Evolutionary conservation across 2,888 invertebrate species (phyloP).

Genomic region (Eupithecia pulchellata): DNA sequence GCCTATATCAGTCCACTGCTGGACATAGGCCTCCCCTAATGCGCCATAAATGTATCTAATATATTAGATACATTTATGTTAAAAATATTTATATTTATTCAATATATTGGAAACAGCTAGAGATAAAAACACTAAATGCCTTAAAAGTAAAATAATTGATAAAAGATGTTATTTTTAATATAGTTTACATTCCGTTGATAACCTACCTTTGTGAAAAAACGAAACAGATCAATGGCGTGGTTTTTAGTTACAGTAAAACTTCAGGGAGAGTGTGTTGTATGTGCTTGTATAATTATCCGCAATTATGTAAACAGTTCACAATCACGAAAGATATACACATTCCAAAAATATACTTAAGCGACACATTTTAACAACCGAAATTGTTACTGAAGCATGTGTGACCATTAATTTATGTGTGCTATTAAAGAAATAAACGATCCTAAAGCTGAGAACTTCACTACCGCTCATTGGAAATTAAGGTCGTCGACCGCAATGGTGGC

Average conservation of each 20-base stretch:
- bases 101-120: not conserved
- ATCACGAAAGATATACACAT: not conserved
- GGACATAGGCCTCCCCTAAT: too few species aligned
- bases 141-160: too few species aligned
- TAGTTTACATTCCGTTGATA: not conserved
- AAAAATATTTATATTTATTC: too few species aligned
- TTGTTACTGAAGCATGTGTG: conserved; percentile 12
- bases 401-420: conserved; percentile 30
- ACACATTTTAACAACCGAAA: conserved; percentile 1
- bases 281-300: not conserved
- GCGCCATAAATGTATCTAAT: too few species aligned
- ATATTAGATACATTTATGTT: too few species aligned
- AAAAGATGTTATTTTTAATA: too few species aligned
- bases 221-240: not conserved
- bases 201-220: not conserved
- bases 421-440: conserved; percentile 56
- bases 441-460: conserved; percentile 51
- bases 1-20: too few species aligned
- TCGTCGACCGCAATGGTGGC: conserved; percentile 53
- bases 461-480: conserved; percentile 55
- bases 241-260: not conserved
- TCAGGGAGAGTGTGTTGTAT: not conserved
- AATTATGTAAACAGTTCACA: not conserved
- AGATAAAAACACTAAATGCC: not conserved
- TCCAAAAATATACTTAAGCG: too few species aligned